Conservation (phyloP, 2,113 vertebrate species). For the Nibea albiflora region DNA sequence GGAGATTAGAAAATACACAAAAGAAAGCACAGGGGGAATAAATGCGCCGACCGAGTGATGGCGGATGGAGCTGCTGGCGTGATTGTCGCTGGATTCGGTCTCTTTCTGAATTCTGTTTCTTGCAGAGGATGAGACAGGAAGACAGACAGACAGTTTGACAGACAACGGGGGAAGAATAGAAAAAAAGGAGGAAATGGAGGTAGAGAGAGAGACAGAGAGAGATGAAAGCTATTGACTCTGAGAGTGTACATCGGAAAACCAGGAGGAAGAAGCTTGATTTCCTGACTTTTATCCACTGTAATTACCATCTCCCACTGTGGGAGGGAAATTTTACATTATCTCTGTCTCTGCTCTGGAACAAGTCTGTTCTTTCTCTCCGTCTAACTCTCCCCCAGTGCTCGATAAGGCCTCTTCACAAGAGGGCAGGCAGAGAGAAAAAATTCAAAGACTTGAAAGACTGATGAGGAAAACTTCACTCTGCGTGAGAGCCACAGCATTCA, state of each 20-base stretch:
- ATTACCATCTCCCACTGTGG: conserved; percentile 63
- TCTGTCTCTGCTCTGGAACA: conserved; percentile 42
- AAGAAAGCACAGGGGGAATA: background rate
- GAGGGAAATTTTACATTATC: conserved; percentile 63
- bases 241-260: conserved; percentile 50
- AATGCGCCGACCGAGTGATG: background rate
- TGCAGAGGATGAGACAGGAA: conserved; percentile 10
- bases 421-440: background rate
- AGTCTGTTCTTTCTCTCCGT: conserved; percentile 30
- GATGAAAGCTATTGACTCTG: conserved; percentile 65
- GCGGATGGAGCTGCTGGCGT: conserved; percentile 5
- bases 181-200: background rate
- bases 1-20: conserved; percentile 14
- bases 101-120: conserved; percentile 26
- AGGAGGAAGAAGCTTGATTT: conserved; percentile 54
- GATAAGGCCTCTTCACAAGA: conserved; percentile 32
- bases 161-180: conserved; percentile 2
- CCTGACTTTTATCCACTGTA: conserved; percentile 67
- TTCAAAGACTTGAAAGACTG: conserved; percentile 38
- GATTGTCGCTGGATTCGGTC: conserved; percentile 24
- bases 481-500: conserved; percentile 23
- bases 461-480: conserved; percentile 28
- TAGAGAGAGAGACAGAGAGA: background rate
- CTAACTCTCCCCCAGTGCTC: conserved; percentile 42
- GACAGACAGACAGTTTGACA: conserved; percentile 33